A percentile compares a stretch with the other conserved stretches of the same genome.
These are phyloP conservation scores for Lasius fuliginosus DNA, from an alignment of 2,888 invertebrate genomes.

Conservation along the genomic window DNA sequence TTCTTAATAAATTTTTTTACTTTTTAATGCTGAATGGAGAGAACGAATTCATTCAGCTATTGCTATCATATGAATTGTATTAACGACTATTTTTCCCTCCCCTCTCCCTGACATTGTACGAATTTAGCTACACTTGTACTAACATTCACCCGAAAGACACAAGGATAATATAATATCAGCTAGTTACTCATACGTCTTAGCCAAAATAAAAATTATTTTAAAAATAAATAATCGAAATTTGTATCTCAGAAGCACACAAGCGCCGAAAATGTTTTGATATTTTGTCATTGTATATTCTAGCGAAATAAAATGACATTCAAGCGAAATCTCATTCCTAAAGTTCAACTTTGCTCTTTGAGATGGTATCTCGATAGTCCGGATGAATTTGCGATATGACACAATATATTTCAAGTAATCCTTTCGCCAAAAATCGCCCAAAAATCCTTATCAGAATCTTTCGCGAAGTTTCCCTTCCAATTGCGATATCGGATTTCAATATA, in stretches of 20 bases:
- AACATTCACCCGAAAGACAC: constrained; percentile 56
- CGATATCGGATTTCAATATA: constrained; percentile 32
- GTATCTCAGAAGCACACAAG: background rate
- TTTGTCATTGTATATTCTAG: background rate
- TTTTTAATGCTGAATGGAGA: background rate
- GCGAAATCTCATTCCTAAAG: constrained; percentile 13
- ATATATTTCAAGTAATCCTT: constrained; percentile 13
- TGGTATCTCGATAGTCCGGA: constrained; percentile 18
- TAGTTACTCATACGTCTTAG: constrained; percentile 21
- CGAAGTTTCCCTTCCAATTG: constrained; percentile 23
- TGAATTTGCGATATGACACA: constrained; percentile 4
- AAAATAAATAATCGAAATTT: constrained; percentile 1
- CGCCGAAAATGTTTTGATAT: background rate
- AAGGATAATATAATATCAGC: constrained; percentile 36
- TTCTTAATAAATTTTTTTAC: background rate
- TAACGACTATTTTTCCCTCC: constrained; percentile 11
- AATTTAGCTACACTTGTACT: constrained; percentile 59
- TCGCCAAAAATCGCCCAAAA: constrained; percentile 35
- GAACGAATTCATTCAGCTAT: background rate
- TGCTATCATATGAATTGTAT: background rate
- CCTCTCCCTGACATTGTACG: background rate
- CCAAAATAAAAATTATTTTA: constrained; percentile 1
- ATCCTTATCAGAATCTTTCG: constrained; percentile 42
- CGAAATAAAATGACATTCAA: background rate
- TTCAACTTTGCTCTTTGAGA: constrained; percentile 6